Evolutionary conservation across 2,888 invertebrate genomes (phyloP).

Genomic region (Tachystola acroxantha): DNA sequence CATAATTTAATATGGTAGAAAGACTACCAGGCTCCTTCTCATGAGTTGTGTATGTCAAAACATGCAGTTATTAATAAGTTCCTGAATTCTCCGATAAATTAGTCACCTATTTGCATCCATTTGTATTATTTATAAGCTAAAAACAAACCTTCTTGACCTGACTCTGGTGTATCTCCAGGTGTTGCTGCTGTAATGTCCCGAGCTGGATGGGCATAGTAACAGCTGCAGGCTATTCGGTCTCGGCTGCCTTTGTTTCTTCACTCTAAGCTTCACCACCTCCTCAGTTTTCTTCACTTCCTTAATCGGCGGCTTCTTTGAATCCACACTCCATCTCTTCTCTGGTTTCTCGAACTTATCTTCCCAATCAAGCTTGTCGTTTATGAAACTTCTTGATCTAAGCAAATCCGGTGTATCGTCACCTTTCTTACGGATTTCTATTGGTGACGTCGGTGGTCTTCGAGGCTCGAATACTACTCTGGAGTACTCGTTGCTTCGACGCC

Average conservation of each 20-base stretch:
- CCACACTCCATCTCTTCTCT: slow-evolving; percentile 51
- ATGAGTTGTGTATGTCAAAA: too few species aligned
- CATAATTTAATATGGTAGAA: too few species aligned
- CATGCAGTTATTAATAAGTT: too few species aligned
- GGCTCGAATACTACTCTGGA: slow-evolving; percentile 71
- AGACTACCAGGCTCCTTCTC: too few species aligned
- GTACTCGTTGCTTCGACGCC: slow-evolving; percentile 69
- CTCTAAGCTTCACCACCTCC: slow-evolving; percentile 58
- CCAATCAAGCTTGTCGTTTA: slow-evolving; percentile 43
- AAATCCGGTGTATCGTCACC: slow-evolving; percentile 55
- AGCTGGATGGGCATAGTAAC: slow-evolving; percentile 62
- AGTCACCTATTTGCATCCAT: too few species aligned
- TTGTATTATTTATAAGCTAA: too few species aligned
- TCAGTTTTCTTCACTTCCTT: slow-evolving; percentile 49
- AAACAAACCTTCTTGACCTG: slow-evolving; percentile 62
- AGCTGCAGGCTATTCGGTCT: slow-evolving; percentile 68
- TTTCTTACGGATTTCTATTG: slow-evolving; percentile 49
- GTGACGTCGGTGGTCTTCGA: slow-evolving; percentile 57
- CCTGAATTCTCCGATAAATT: too few species aligned
- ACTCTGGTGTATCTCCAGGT: slow-evolving; percentile 71
- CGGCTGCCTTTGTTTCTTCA: slow-evolving; percentile 61
- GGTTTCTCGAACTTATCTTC: slow-evolving; percentile 38
- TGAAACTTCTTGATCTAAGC: slow-evolving; percentile 48
- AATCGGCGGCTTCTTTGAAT: slow-evolving; percentile 55
- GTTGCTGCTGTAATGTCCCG: slow-evolving; percentile 68